Evolutionary conservation across 2,888 invertebrate species (phyloP).

Genomic region (Zhuqinia jingwanae): DNA sequence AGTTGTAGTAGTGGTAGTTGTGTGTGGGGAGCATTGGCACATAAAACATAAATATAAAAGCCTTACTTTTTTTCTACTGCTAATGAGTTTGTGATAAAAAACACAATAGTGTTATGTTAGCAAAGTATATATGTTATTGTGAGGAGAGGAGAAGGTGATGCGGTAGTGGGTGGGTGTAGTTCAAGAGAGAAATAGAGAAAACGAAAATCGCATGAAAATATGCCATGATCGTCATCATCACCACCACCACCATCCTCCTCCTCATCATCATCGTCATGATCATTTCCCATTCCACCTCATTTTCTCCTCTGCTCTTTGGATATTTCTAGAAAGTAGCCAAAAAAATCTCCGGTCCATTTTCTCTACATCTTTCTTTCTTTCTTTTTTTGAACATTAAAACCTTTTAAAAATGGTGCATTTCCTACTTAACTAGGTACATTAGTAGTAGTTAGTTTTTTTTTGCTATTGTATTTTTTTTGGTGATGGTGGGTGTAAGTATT

Average conservation of each 20-base stretch:
- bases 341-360: neutral
- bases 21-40: slow-evolving; percentile 17
- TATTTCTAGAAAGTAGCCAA: slow-evolving; percentile 11
- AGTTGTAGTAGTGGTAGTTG: neutral
- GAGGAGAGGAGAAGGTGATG: neutral
- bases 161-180: too few species aligned
- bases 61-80: slow-evolving; percentile 18
- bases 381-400: slow-evolving; percentile 4
- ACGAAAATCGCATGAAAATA: slow-evolving; percentile 54
- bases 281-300: slow-evolving; percentile 35
- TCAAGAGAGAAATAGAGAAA: neutral
- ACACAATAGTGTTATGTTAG: too few species aligned
- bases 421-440: too few species aligned
- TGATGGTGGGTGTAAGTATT: neutral
- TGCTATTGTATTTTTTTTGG: neutral
- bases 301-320: slow-evolving; percentile 4
- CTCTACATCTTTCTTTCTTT: neutral
- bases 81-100: slow-evolving; percentile 69
- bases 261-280: neutral
- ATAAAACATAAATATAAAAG: slow-evolving; percentile 49
- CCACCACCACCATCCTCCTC: slow-evolving; percentile 20
- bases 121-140: too few species aligned
- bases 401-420: neutral
- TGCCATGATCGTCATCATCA: slow-evolving; percentile 11
- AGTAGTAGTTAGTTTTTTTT: neutral